These are phyloP conservation scores for Harpalus rubripes DNA, from an alignment of 2,888 invertebrate species.

Conservation along the genomic window DNA sequence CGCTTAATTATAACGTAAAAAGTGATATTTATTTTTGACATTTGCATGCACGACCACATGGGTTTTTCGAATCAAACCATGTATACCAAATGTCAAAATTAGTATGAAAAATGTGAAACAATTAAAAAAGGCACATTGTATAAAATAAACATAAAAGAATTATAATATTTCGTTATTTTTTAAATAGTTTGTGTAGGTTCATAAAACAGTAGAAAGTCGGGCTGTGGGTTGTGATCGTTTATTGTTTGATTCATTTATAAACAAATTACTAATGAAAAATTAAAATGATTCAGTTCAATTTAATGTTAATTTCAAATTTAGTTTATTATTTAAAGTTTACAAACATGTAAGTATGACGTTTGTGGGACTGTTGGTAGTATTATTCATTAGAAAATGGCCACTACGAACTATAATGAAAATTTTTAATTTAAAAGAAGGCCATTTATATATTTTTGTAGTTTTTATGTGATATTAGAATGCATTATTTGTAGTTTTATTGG, in stretches of 20 bases:
- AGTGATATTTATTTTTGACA: constrained; percentile 31
- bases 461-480: constrained; percentile 66
- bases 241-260: constrained; percentile 28
- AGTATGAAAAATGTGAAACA: not conserved
- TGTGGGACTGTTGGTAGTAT: constrained; percentile 35
- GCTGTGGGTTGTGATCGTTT: not conserved
- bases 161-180: not conserved
- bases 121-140: not conserved
- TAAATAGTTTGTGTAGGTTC: not conserved
- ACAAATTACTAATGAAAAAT: constrained; percentile 8
- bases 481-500: constrained; percentile 60
- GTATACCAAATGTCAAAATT: constrained; percentile 36
- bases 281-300: not conserved
- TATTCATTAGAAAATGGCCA: constrained; percentile 64
- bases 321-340: constrained; percentile 16
- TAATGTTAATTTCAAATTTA: constrained; percentile 6
- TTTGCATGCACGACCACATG: constrained; percentile 45
- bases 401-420: constrained; percentile 61
- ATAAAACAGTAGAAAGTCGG: not conserved
- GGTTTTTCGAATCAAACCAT: constrained; percentile 24
- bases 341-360: constrained; percentile 57
- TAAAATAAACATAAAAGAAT: not conserved
- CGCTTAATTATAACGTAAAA: not conserved
- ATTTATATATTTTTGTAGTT: constrained; percentile 64
- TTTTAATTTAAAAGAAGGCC: constrained; percentile 67